Evolutionary conservation across 1,140 invertebrate species (phyloP), one percentile per base, ranked within the genome.

Genomic region (Drosophila ohnishii): DNA sequence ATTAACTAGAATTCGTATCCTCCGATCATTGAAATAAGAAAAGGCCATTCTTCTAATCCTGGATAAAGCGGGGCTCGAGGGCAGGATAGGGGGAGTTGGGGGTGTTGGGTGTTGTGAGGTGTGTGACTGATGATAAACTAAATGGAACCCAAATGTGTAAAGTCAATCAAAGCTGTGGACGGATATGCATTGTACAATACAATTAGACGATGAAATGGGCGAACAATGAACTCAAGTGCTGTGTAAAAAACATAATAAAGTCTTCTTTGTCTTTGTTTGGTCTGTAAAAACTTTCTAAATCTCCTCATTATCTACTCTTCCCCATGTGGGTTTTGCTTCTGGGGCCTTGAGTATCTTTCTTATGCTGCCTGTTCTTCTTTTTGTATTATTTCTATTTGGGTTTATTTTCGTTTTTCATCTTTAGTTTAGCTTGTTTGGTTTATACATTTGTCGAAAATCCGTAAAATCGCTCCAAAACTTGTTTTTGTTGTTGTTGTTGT

Each of bases 381-480:
- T 62, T 75, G 59, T 84, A 73, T 47, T 80, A 75, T 35, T 42
- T 57, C 40, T 59, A 76, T 64, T 53, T 71, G 65, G 74, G 75
- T 70, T 66, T 77, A 48, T 79, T 83, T 73, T 73, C 74, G 48
- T 55, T 75, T 75, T 55, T 74, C 61, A 62, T 65, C 50, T 45
- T 51, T 35, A 50, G 47, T 57, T 65, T 53, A 53, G 69, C 25
- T 48, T 73, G 45, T 57, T 59, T 65, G 62, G 83, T 66, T 82
- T 83, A 87, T 86, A 87, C 84, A 86, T 86, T 72, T 86, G 45
- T 87, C 75, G 79, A 86, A 86, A 86, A 86, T 71, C 83, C 81
- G 83, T 87, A 86, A 86, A 86, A 83, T 86, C 83, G 75, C 83
- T 86, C 83, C 79, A 86, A 86, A 86, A 87, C 83, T 83, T 86